Evolutionary conservation across 2,113 vertebrate genomes (phyloP).

Genomic region (Perca schrenkii): DNA sequence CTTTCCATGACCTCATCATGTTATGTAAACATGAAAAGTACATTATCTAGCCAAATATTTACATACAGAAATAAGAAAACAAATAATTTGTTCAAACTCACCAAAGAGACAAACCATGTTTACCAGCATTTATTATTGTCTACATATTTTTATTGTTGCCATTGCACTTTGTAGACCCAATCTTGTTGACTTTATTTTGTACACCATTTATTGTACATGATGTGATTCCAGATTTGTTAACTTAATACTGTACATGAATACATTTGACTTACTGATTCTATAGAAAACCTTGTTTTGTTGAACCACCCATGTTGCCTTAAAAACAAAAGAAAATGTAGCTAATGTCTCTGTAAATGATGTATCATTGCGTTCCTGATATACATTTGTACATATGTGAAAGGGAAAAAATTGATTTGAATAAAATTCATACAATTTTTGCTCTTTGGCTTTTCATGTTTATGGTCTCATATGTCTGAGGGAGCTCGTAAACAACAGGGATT

Average conservation of each 20-base stretch:
- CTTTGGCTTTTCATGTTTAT: background rate
- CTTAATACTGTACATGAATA: slow-evolving; percentile 39
- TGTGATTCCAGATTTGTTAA: slow-evolving; percentile 45
- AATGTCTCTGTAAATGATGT: slow-evolving; percentile 56
- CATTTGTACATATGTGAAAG: slow-evolving; percentile 57
- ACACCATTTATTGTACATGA: slow-evolving; percentile 34
- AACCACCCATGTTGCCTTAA: slow-evolving; percentile 79
- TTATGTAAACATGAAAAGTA: background rate
- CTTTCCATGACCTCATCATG: background rate
- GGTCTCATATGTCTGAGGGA: background rate
- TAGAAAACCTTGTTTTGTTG: slow-evolving; percentile 30
- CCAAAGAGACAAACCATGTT: slow-evolving; percentile 71
- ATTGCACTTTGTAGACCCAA: slow-evolving; percentile 45
- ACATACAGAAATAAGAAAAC: slow-evolving; percentile 27
- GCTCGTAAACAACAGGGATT: slow-evolving; percentile 21
- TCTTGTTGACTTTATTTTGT: slow-evolving; percentile 42
- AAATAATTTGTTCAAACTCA: slow-evolving; percentile 52
- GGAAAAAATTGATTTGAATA: slow-evolving; percentile 45
- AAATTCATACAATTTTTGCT: slow-evolving; percentile 44
- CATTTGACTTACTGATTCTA: slow-evolving; percentile 23
- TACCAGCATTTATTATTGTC: slow-evolving; percentile 54
- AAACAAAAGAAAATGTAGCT: slow-evolving; percentile 44
- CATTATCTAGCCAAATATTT: slow-evolving; percentile 24
- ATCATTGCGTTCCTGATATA: slow-evolving; percentile 52
- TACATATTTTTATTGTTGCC: slow-evolving; percentile 40